A percentile compares a stretch with the other conserved stretches of the same genome.
Evolutionary conservation across 1,140 invertebrate species (phyloP).

Genomic region (Ctenoplectra terminalis): DNA sequence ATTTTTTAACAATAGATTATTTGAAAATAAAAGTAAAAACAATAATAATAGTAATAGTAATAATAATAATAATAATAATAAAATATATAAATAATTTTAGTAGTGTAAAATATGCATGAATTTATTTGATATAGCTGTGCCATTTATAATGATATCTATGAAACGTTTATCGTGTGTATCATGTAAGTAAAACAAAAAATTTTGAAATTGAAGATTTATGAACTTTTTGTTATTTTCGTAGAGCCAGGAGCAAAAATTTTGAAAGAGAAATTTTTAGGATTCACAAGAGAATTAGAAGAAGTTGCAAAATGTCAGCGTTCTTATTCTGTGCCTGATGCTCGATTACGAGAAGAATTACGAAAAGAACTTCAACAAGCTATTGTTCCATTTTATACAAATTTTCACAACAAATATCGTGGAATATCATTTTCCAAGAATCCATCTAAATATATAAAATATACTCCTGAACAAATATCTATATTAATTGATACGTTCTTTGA

Average conservation of each 20-base stretch:
- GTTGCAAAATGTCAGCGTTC: slow-evolving; percentile 91
- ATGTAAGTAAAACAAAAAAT: slow-evolving; percentile 9
- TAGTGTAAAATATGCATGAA: slow-evolving; percentile 1
- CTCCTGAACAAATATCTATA: slow-evolving; percentile 90
- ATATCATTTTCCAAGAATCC: slow-evolving; percentile 94
- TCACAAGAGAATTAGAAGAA: slow-evolving; percentile 98
- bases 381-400: slow-evolving; percentile 91
- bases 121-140: not conserved
- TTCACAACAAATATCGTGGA: slow-evolving; percentile 88
- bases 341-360: slow-evolving; percentile 88
- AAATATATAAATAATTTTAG: no score
- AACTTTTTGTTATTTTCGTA: slow-evolving; percentile 73
- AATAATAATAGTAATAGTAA: not conserved
- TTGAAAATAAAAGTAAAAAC: not conserved
- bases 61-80: not conserved
- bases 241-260: slow-evolving; percentile 86
- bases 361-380: slow-evolving; percentile 82
- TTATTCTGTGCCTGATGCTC: slow-evolving; percentile 96
- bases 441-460: slow-evolving; percentile 97
- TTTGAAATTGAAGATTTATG: not conserved
- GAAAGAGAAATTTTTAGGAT: slow-evolving; percentile 95
- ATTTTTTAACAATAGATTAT: not conserved
- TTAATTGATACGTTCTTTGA: slow-evolving; percentile 94
- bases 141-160: slow-evolving; percentile 14
- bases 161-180: slow-evolving; percentile 32